Evolutionary conservation across 1,140 invertebrate species (phyloP).

Genomic region (Oscheius sp.): DNA sequence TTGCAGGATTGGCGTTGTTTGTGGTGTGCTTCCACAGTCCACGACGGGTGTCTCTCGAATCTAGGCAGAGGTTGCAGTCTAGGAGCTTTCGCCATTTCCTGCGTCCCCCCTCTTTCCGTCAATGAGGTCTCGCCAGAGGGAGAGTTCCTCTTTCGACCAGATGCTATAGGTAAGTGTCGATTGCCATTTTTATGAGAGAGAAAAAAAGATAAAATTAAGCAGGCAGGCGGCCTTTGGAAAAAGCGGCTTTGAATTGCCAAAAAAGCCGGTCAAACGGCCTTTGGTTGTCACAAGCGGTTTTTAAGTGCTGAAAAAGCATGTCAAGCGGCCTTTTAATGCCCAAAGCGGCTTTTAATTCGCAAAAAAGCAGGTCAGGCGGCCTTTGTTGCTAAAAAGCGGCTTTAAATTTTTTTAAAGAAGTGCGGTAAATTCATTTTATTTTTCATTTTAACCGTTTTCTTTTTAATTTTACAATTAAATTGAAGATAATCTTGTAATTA

Average conservation of each 20-base stretch:
- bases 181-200: neutral
- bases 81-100: slow-evolving; percentile 80
- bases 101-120: slow-evolving; percentile 85
- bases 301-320: no score
- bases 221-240: no score
- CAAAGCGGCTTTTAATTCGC: no score
- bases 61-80: slow-evolving; percentile 62
- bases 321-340: no score
- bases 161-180: slow-evolving; percentile 24
- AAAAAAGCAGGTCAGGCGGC: no score
- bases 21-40: slow-evolving; percentile 71
- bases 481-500: neutral
- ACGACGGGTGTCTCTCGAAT: slow-evolving; percentile 27
- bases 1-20: slow-evolving; percentile 82
- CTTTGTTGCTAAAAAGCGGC: no score
- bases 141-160: neutral
- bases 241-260: no score
- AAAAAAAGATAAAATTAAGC: neutral
- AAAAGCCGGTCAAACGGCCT: no score
- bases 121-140: slow-evolving; percentile 70
- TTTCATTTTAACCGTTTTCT: neutral
- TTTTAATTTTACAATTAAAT: neutral
- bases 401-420: no score
- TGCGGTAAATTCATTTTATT: no score
- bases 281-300: no score